A percentile compares a stretch with the other conserved stretches of the same genome.
phyloP scores from a whole-genome alignment of 2,113 vertebrate species.

The Entelurus aequoreus region DNA sequence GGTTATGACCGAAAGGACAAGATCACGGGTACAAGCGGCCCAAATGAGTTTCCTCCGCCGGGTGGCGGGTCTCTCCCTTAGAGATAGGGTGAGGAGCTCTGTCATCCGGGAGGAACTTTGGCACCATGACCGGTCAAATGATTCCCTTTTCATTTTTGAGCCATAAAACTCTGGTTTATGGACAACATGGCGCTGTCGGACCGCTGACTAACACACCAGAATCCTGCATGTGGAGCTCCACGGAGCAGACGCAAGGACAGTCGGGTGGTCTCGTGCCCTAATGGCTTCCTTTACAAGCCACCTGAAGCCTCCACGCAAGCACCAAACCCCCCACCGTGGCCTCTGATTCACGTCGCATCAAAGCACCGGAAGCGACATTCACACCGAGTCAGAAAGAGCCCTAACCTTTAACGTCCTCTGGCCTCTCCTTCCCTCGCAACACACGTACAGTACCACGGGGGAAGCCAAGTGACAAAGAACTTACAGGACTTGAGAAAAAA shows the following conservation, averaged over 20 bases:
- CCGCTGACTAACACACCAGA: not conserved
- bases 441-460: slow-evolving; percentile 29
- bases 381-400: slow-evolving; percentile 51
- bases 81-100: too few species aligned
- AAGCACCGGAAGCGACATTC: slow-evolving; percentile 60
- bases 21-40: too few species aligned
- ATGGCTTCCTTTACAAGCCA: slow-evolving; percentile 37
- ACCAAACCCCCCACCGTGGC: slow-evolving; percentile 35
- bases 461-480: slow-evolving; percentile 67
- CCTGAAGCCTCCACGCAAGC: slow-evolving; percentile 52
- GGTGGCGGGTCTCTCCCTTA: too few species aligned
- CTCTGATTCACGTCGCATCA: slow-evolving; percentile 67
- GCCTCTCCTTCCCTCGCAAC: not conserved
- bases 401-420: slow-evolving; percentile 35
- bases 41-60: too few species aligned
- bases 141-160: too few species aligned
- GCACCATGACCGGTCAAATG: too few species aligned
- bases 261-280: slow-evolving; percentile 45
- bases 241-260: slow-evolving; percentile 14
- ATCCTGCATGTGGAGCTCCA: not conserved
- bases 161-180: too few species aligned
- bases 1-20: too few species aligned
- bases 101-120: too few species aligned
- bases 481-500: slow-evolving; percentile 55
- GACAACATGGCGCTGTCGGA: too few species aligned